phyloP scores from a whole-genome alignment of 1,140 invertebrate species.

The Brachionus rotundiformis region DNA sequence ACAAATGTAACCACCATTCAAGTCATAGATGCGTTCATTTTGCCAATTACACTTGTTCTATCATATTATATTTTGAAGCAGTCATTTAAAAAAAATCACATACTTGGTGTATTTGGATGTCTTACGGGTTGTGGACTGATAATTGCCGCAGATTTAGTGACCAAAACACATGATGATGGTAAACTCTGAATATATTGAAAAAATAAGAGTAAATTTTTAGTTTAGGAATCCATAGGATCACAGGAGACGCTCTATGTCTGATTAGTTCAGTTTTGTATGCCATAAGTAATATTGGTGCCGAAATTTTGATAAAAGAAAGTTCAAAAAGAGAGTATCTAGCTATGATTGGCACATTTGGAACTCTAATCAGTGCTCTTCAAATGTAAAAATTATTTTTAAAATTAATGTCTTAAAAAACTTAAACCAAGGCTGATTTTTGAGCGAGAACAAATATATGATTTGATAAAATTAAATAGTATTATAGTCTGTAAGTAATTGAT shows the following conservation, averaged over 20 bases:
- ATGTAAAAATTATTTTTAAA: constrained; percentile 67
- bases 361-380: constrained; percentile 76
- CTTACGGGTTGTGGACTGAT: constrained; percentile 79
- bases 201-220: constrained; percentile 9
- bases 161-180: not conserved
- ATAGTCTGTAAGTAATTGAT: constrained; percentile 61
- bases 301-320: constrained; percentile 78
- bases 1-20: constrained; percentile 67
- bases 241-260: constrained; percentile 81
- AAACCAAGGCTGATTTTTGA: constrained; percentile 67
- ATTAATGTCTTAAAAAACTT: constrained; percentile 15
- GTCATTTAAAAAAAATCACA: constrained; percentile 73
- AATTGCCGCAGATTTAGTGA: constrained; percentile 75
- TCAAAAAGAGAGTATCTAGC: constrained; percentile 81
- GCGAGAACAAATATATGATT: constrained; percentile 62
- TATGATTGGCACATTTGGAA: constrained; percentile 79
- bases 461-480: constrained; percentile 67
- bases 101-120: constrained; percentile 77
- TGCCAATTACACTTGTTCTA: constrained; percentile 76
- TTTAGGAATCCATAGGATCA: constrained; percentile 71
- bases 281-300: constrained; percentile 78
- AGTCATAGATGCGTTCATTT: constrained; percentile 69
- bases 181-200: constrained; percentile 52
- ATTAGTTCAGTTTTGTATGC: constrained; percentile 79
- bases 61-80: constrained; percentile 73